Evolutionary conservation across 2,888 invertebrate species (phyloP), one percentile per base, ranked within the genome.

Genomic region (Lumbricus terrestris): DNA sequence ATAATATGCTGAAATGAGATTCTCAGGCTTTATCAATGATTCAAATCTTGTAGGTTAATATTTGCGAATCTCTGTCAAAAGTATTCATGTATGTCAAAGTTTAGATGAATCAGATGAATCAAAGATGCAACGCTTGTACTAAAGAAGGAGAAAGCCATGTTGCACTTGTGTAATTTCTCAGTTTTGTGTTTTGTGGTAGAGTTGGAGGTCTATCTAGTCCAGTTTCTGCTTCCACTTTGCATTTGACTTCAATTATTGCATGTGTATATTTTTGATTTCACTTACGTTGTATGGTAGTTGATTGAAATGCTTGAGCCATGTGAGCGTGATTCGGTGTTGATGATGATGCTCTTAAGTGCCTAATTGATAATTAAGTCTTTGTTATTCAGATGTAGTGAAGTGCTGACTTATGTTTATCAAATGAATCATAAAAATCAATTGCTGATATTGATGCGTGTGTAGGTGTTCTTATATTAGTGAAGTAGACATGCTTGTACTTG

Each of bases 131-230:
- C 29, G 29, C 29, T 54, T 54, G 11, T 54, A 54, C n/a, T 69
- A 29, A 69, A n/a, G 69, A 69, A n/a, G 69, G 69, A 69, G 8
- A n/a, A 69, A 29, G 29, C n/a, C 69, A 69, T n/a, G n/a, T 69
- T 69, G 69, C 69, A 69, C n/a, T n/a, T n/a, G n/a, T n/a, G 69
- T 69, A 69, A 69, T 69, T 69, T 69, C 69, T 69, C n/a, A 69
- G n/a, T 54, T n/a, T 69, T 69, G 69, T 69, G 69, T 69, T n/a
- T n/a, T 47, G 47, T 47, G 5, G 23, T 47, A n/a, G 69, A n/a
- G 69, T 69, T 69, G 69, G 69, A 69, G 69, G n/a, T 69, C 69
- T n/a, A 69, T 69, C 69, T 69, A 69, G 69, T 69, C 69, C 69
- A 69, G 69, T n/a, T 69, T 69, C 69, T 69, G 69, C 69, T 69